Conservation (phyloP, 2,113 vertebrate genomes). For the Psettodes erumei region DNA sequence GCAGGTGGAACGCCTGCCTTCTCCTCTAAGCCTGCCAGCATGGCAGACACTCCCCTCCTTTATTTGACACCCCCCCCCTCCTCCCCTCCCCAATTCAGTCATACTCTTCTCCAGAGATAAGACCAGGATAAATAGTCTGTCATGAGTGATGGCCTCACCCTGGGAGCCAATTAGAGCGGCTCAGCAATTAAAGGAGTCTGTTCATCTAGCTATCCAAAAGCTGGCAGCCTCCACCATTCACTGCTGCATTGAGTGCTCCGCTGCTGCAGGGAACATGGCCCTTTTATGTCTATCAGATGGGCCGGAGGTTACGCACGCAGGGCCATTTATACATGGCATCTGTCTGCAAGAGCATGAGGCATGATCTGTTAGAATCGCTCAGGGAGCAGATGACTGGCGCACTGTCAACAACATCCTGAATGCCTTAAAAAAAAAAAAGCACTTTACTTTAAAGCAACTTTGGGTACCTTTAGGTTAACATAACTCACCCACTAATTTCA, state of each 20-base stretch:
- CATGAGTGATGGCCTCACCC: constrained; percentile 70
- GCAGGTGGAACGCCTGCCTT: constrained; percentile 28
- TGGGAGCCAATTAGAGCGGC: constrained; percentile 76
- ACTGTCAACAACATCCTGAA: not conserved
- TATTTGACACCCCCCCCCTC: constrained; percentile 3
- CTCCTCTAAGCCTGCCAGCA: constrained; percentile 32
- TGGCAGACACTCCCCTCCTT: constrained; percentile 23
- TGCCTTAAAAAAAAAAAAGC: constrained; percentile 8
- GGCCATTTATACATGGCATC: constrained; percentile 26
- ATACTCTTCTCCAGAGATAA: constrained; percentile 40
- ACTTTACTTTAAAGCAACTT: not conserved
- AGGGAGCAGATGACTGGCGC: not conserved
- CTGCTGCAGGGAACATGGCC: constrained; percentile 27
- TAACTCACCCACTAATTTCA: constrained; percentile 2
- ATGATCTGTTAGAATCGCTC: constrained; percentile 12
- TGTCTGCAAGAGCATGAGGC: constrained; percentile 7
- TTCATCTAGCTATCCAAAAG: constrained; percentile 59
- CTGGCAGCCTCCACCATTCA: constrained; percentile 43
- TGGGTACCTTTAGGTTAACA: not conserved
- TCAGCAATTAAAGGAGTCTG: constrained; percentile 69
- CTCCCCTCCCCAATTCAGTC: constrained; percentile 13
- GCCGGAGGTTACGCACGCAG: constrained; percentile 11
- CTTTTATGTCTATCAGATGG: constrained; percentile 47
- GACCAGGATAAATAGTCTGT: constrained; percentile 63
- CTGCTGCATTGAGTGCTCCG: constrained; percentile 20